Evolutionary conservation across 2,113 vertebrate species (phyloP), one percentile per base, ranked within the genome.

Genomic region (Ailurus styani): DNA sequence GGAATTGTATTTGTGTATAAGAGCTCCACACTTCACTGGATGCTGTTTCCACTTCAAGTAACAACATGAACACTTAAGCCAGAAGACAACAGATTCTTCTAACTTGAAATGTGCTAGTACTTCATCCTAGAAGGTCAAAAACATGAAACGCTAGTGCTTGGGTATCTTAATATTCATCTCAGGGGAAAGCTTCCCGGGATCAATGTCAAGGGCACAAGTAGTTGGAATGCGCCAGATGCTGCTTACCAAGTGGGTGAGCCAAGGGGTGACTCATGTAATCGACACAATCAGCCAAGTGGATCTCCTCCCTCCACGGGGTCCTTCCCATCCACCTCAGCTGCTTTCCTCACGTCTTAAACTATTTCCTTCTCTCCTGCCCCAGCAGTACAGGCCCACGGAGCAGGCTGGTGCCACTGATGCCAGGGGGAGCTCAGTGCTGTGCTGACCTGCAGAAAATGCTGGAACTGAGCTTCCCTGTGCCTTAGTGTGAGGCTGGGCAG

Each of bases 21-120:
- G 57, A 81, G 73, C 77, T 83, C 86, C 89, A 66, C 15, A 82
- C 34, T 95, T 94, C 64, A 92, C 23, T 79, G 15, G 37, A 60
- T 42, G 47, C 86, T 84, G 75, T 93, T 93, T 97, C 91, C 78
- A 96, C 86, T 82, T 82, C 73, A 95, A 96, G 94, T 83, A 96
- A 85, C 62, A 97, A 78, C 42, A 55, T 18, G 64, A 62, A 57
- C 5, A 9, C 47, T 93, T 82, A 86, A 86, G 54, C 62, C 50
- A 77, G 73, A 97, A 79, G 68, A 95, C 47, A 68, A 83, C 29
- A 86, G 20, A 81, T 75, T 96, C 90, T 85, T 95, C 90, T 64
- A 37, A 90, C 87, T 72, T 1, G 7, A 93, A 95, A 92, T 90
- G 42, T 20, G 31, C 72, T 96, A 62, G 47, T 86, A 78, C 87